Evolutionary conservation across 2,888 invertebrate species (phyloP), one percentile per base, ranked within the genome.

Genomic region (Brachypalpus laphriformis): DNA sequence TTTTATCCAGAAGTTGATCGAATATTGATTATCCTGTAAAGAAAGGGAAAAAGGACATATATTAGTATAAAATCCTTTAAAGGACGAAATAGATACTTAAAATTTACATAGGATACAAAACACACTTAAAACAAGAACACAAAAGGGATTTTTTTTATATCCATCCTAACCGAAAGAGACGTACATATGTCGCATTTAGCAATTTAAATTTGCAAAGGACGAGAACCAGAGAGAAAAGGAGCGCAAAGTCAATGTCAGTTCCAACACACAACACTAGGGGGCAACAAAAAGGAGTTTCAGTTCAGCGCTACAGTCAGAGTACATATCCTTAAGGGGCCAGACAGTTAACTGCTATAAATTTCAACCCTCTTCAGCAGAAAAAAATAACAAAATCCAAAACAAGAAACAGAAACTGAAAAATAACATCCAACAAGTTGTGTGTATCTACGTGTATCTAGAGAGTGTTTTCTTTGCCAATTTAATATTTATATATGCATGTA

Each of bases 311-410:
- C 47, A 66, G 16, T 40, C 37, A 54, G 49, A 25, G 66, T 40
- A 65, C 56, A 59, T 63, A 78, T 68, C 63, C 74, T 78, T 75
- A 70, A 70, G 78, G 68, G 70, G 63, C 70, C 77, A 83, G 74
- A 78, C 83, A 70, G 83, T 78, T 70, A 74, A 83, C 78, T 83
- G 68, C 83, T 68, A 78, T 83, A 83, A 82, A 82, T 78, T 78
- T 61, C 63, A 74, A 70, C 70, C 77, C 63, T 68, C 68, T 34
- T 76, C 31, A 28, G 40, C 11, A n/a, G 57, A 54, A 47, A 42
- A 57, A 28, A 66, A 49, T 14, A 40, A 68, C 42, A 51, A 59
- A 59, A 45, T 56, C 65, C 65, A 16, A 47, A 42, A 65, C 66
- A 42, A 61, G 28, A 22, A 16, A 22, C 47, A 59, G 37, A 59